phyloP scores from a whole-genome alignment of 2,113 vertebrate species.

The Trochalopteron elliotii region DNA sequence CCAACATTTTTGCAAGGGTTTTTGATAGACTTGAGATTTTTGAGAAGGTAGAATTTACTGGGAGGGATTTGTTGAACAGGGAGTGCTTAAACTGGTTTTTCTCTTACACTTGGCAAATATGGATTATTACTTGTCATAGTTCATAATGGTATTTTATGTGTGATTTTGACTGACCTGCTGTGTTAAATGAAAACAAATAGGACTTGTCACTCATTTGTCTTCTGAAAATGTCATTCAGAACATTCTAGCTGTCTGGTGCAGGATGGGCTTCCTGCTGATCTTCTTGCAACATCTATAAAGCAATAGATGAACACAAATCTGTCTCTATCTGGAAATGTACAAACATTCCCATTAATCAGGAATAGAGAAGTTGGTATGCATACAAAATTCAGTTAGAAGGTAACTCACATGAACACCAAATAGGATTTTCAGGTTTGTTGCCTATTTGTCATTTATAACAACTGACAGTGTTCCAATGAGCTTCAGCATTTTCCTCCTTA shows the following conservation, averaged over 20 bases:
- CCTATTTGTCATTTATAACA: not conserved
- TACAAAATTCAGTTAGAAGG: not conserved
- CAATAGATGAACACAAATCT: not conserved
- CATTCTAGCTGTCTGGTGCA: not conserved
- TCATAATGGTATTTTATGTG: not conserved
- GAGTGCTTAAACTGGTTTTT: not conserved
- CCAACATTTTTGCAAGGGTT: not conserved
- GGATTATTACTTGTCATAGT: not conserved
- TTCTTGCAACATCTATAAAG: not conserved
- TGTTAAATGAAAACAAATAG: not conserved
- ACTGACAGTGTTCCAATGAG: not conserved
- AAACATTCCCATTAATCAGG: not conserved
- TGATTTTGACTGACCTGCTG: not conserved
- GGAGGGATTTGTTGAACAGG: not conserved
- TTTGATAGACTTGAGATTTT: not conserved
- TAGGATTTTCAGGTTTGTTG: not conserved
- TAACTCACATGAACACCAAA: not conserved
- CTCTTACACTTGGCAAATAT: not conserved
- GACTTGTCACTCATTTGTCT: not conserved
- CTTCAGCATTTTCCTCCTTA: not conserved
- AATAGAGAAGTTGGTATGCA: not conserved
- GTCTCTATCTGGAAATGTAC: not conserved
- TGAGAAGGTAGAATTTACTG: not conserved
- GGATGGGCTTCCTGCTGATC: not conserved
- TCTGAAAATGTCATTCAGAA: not conserved